Evolutionary conservation across 2,113 vertebrate species (phyloP).

Genomic region (Catharus minimus): DNA sequence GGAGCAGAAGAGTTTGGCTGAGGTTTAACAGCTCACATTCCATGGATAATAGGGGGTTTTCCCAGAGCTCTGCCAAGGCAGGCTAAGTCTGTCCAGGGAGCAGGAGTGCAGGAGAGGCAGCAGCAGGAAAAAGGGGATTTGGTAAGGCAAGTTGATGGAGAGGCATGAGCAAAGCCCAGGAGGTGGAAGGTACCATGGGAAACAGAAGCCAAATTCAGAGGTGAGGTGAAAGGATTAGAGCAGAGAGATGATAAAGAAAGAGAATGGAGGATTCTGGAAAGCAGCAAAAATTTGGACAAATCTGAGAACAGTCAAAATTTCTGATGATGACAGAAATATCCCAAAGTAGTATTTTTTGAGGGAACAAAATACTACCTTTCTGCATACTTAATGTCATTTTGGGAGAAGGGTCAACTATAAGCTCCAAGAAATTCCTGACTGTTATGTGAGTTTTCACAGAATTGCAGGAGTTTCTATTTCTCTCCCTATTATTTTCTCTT

Average conservation of each 20-base stretch:
- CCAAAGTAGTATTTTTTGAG: not conserved
- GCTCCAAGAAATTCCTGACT: not conserved
- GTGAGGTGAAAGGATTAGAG: not conserved
- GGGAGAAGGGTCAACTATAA: not conserved
- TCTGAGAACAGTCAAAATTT: not conserved
- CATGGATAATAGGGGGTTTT: not conserved
- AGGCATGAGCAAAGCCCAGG: not conserved
- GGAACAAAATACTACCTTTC: not conserved
- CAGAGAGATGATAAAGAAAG: not conserved
- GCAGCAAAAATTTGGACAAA: not conserved
- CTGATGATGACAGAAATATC: not conserved
- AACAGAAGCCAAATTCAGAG: not conserved
- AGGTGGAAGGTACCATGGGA: not conserved
- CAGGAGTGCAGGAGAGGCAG: not conserved
- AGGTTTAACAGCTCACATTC: not conserved
- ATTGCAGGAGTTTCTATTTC: not conserved
- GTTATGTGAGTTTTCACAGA: not conserved
- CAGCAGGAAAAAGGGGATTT: not conserved
- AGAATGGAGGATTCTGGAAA: not conserved
- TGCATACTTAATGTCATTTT: not conserved
- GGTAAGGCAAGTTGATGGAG: not conserved
- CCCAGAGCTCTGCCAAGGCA: not conserved
- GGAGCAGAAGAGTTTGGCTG: slow-evolving; percentile 13
- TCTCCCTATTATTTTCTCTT: not conserved
- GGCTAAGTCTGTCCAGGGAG: not conserved